A percentile compares a stretch with the other conserved stretches of the same genome.
These are phyloP conservation scores for Anhinga anhinga DNA, from an alignment of 2,113 vertebrate genomes.

Conservation along the genomic window DNA sequence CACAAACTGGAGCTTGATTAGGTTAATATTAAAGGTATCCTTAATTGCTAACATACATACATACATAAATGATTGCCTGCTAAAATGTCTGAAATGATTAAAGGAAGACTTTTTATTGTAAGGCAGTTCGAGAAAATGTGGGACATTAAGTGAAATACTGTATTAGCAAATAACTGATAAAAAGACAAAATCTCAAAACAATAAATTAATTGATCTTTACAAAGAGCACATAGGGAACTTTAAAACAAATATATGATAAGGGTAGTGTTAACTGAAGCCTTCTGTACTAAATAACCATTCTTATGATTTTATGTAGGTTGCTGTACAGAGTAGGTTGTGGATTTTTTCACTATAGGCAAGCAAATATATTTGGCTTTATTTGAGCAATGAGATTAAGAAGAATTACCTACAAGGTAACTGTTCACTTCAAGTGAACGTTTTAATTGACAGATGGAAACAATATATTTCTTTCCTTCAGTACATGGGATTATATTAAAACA, in stretches of 20 bases:
- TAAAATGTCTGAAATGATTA: conserved; percentile 41
- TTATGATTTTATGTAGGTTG: background rate
- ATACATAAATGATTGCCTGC: conserved; percentile 18
- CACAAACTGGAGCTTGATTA: conserved; percentile 39
- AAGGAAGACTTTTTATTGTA: background rate
- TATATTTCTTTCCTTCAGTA: background rate
- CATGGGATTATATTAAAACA: background rate
- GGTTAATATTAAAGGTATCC: conserved; percentile 45
- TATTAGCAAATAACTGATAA: background rate
- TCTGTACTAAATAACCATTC: background rate
- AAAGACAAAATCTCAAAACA: background rate
- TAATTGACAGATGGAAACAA: conserved; percentile 20
- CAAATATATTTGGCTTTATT: background rate
- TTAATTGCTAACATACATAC: conserved; percentile 33
- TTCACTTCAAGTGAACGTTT: background rate
- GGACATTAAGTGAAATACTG: background rate
- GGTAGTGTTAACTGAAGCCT: background rate
- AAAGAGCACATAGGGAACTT: background rate
- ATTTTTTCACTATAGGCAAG: background rate
- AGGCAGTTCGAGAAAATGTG: background rate
- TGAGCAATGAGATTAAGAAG: background rate
- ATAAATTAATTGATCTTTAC: background rate
- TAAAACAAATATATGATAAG: background rate
- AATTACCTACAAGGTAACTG: background rate
- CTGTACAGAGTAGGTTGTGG: background rate